Conservation (phyloP, 2,888 invertebrate genomes). For the Coremacera marginata region DNA sequence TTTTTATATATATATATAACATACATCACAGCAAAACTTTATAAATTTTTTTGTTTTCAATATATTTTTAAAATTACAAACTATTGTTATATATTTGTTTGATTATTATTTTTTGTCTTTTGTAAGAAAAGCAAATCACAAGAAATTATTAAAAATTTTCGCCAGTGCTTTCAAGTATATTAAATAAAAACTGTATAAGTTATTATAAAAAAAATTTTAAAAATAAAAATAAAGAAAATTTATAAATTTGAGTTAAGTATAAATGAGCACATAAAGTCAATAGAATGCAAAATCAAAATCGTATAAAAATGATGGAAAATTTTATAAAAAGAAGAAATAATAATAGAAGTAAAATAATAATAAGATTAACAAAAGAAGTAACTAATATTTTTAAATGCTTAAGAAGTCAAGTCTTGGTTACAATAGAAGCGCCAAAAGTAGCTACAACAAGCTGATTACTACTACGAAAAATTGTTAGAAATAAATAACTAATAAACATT, state of each 20-base stretch:
- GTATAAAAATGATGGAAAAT: not conserved
- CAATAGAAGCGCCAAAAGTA: too few species aligned
- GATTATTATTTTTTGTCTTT: slow-evolving; percentile 29
- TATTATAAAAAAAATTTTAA: not conserved
- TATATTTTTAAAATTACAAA: slow-evolving; percentile 46
- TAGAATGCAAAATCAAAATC: not conserved
- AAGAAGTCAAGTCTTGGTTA: too few species aligned
- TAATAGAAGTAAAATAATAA: not conserved
- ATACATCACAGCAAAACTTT: slow-evolving; percentile 69
- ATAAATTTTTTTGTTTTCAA: slow-evolving; percentile 53
- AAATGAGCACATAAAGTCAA: not conserved
- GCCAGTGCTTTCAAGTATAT: not conserved
- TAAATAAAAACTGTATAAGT: too few species aligned
- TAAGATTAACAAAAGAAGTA: not conserved
- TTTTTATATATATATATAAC: slow-evolving; percentile 64
- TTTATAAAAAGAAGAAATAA: not conserved
- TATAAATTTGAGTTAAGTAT: not conserved
- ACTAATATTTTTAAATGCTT: not conserved
- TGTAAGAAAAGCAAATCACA: slow-evolving; percentile 24
- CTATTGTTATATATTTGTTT: slow-evolving; percentile 51
- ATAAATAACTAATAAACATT: too few species aligned
- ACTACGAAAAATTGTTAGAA: too few species aligned
- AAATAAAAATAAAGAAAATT: not conserved
- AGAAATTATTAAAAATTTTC: not conserved
- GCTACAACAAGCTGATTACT: too few species aligned